Base-by-base conservation (phyloP, 2,113 vertebrate species). In the Todiramphus chloris region DNA sequence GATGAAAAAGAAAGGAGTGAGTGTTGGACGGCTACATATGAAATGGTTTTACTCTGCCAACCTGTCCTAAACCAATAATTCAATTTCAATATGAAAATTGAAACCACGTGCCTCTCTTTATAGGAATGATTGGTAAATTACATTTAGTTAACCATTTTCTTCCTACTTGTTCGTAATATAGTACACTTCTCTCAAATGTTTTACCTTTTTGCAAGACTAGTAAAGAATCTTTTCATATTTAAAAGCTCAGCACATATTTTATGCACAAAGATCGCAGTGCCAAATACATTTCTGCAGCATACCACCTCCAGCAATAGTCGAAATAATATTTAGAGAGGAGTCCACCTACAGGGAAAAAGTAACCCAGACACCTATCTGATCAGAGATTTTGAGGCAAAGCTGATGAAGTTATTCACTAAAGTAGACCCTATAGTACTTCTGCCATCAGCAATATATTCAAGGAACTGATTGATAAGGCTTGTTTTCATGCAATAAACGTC, bases 391-490 rank as follows among this genome's bases (percentile, higher is more conserved):
- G 80, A 94, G 60, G 69, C 73, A 91, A 82, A 82, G 83, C 89
- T 67, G 67, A 88, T 83, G 72, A 90, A 94, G 73, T 84, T 92
- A 83, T 84, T 92, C 60, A 56, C 91, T 75, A 27, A 81, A 81
- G 76, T 30, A 87, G 56, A 74, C 56, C 51, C 39, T 13, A 24
- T 56, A 87, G 91, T 72, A 91, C 80, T 86, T 83, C 73, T 94
- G 86, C 89, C 86, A 93, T 81, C 72, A 92, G 90, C 90, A 94
- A 91, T 89, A 81, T 94, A 94, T 93, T 90, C 89, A 89, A 80
- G 31, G 33, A 92, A 81, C 23, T 86, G 59, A 90, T 93, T 89
- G 96, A 89, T 92, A 96, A 86, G 89, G 39, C 73, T 91, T 92
- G 68, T 95, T 96, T 92, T 87, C 48, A 81, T 84, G 83, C 62